These are phyloP conservation scores for Crossaster papposus DNA, from an alignment of 53 echinoderm and acorn worm genomes.

Conservation along the genomic window DNA sequence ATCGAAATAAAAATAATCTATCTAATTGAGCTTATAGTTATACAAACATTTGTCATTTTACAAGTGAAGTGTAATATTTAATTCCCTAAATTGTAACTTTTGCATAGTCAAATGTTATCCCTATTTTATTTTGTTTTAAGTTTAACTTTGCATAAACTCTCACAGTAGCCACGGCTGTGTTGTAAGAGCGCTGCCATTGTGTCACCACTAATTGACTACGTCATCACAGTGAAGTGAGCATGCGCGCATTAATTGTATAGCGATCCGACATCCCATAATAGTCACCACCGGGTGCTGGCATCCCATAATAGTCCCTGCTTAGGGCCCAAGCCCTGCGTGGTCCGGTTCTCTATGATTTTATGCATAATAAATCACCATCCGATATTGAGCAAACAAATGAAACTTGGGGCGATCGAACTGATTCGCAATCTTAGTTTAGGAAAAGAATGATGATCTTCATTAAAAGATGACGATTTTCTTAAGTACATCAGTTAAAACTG, in stretches of 20 bases:
- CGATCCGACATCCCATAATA: conserved; percentile 59
- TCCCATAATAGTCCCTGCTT: conserved; percentile 57
- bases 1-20: background rate
- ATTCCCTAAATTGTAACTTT: background rate
- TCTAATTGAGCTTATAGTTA: background rate
- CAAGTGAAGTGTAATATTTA: background rate
- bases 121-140: background rate
- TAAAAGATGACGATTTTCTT: background rate
- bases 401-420: conserved; percentile 7
- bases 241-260: conserved; percentile 41
- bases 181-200: conserved; percentile 30
- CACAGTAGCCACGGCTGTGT: background rate
- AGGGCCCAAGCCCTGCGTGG: conserved; percentile 51
- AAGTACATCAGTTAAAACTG: background rate
- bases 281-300: conserved; percentile 22
- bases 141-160: background rate
- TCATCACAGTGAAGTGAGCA: conserved; percentile 50
- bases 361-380: conserved; percentile 54
- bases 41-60: background rate
- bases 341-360: conserved; percentile 38
- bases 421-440: background rate
- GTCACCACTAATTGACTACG: conserved; percentile 48
- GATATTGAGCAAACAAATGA: conserved; percentile 37
- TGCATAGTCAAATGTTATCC: background rate
- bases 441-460: background rate